These are phyloP conservation scores for Brienomyrus longianalis DNA, from an alignment of 2,113 vertebrate genomes.

Conservation along the genomic window DNA sequence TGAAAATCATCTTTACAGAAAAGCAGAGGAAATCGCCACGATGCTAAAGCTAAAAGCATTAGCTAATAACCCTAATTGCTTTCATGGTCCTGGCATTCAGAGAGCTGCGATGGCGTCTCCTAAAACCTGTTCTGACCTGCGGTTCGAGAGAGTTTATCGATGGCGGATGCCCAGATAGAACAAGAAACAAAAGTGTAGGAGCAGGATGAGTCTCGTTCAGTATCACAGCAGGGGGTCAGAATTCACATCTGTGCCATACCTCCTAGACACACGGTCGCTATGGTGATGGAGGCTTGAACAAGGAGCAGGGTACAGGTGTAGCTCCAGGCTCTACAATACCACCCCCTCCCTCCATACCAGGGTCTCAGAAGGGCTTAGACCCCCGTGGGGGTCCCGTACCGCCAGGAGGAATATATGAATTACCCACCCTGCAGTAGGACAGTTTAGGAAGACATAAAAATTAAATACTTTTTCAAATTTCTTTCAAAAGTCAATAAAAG, in stretches of 20 bases:
- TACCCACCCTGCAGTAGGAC: not conserved
- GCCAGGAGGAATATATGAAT: not conserved
- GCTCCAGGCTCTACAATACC: not conserved
- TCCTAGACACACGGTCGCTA: not conserved
- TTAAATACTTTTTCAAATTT: not conserved
- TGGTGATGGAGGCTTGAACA: not conserved
- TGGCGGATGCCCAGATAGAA: not conserved
- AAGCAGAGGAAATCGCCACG: not conserved
- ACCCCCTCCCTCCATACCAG: not conserved
- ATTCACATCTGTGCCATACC: not conserved
- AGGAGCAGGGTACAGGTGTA: not conserved
- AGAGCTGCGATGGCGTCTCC: not conserved
- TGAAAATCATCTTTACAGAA: not conserved
- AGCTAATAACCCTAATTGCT: not conserved
- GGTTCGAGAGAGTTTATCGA: not conserved
- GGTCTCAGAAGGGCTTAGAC: not conserved
- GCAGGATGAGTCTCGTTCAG: not conserved
- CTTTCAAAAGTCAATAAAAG: not conserved
- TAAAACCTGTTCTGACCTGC: not conserved
- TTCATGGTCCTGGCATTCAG: not conserved
- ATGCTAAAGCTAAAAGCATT: not conserved
- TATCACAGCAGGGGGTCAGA: not conserved
- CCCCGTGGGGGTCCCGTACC: not conserved
- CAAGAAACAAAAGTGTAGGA: not conserved
- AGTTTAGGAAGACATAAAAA: not conserved